Percentiles rank a stretch among this genome's conserved stretches.
These are phyloP conservation scores for Catharus ustulatus DNA, from an alignment of 2,797 vertebrate genomes.

Conservation along the genomic window DNA sequence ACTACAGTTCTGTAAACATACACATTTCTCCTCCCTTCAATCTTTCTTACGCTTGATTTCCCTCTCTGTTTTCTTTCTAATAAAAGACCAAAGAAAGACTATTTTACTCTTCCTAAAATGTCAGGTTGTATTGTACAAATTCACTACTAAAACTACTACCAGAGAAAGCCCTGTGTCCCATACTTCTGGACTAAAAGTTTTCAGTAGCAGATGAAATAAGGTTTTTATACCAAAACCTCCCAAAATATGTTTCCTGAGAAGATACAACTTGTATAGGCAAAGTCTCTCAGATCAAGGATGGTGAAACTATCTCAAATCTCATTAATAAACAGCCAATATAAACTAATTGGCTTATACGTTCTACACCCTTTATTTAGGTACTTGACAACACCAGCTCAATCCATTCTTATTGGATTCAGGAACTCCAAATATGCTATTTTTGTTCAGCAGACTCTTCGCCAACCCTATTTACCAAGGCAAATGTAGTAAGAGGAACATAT, in stretches of 20 bases:
- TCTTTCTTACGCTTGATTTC: background rate
- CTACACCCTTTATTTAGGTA: constrained; percentile 54
- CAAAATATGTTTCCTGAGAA: background rate
- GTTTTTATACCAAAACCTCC: background rate
- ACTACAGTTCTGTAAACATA: background rate
- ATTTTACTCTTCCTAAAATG: background rate
- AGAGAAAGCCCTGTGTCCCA: background rate
- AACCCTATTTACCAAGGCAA: background rate
- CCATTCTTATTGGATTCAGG: constrained; percentile 56
- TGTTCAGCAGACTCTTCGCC: background rate
- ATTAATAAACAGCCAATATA: constrained; percentile 28
- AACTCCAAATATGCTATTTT: constrained; percentile 55
- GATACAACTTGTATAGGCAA: background rate
- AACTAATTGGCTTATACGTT: constrained; percentile 55
- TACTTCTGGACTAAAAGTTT: background rate
- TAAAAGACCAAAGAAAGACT: background rate
- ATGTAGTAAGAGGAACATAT: constrained; percentile 20
- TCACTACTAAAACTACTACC: background rate
- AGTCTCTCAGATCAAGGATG: background rate
- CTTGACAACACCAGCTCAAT: constrained; percentile 18
- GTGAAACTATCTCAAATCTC: constrained; percentile 19
- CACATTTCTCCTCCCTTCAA: background rate
- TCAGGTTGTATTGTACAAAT: background rate
- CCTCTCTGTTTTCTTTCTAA: background rate
- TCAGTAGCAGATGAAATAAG: background rate